A percentile compares a stretch with the other conserved stretches of the same genome.
Conservation (phyloP, 2,797 vertebrate genomes). For the Lithobates sylvaticus region DNA sequence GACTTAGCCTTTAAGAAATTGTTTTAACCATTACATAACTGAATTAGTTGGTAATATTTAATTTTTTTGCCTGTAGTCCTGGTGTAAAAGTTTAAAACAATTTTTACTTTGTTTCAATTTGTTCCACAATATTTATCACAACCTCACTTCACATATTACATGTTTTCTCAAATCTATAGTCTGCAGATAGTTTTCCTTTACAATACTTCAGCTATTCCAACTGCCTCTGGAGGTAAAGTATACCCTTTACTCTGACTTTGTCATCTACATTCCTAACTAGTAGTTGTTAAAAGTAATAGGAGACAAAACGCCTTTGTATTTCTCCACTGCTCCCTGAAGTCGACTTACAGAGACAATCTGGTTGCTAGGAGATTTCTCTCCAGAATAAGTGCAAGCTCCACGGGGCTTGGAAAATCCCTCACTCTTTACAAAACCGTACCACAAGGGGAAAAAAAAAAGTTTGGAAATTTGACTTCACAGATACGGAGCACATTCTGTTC, state of each 20-base stretch:
- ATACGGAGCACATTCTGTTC: neutral
- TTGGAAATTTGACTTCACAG: neutral
- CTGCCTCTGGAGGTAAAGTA: neutral
- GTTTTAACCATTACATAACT: no score
- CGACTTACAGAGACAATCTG: slow-evolving; percentile 68
- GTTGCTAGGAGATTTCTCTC: slow-evolving; percentile 83
- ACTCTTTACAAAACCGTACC: neutral
- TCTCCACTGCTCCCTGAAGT: slow-evolving; percentile 73
- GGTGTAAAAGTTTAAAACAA: neutral
- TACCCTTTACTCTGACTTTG: slow-evolving; percentile 24
- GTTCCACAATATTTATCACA: neutral
- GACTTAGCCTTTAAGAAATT: no score
- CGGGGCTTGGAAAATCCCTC: slow-evolving; percentile 64
- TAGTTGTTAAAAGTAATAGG: slow-evolving; percentile 46
- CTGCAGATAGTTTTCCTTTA: neutral
- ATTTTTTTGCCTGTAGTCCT: neutral
- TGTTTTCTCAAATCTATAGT: neutral
- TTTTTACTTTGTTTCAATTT: neutral
- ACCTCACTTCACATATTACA: neutral
- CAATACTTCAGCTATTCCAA: neutral
- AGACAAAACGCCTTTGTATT: slow-evolving; percentile 76
- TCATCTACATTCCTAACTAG: slow-evolving; percentile 24
- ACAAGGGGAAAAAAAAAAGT: neutral
- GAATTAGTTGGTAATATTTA: neutral
- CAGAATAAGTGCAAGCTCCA: slow-evolving; percentile 75